phyloP scores from a whole-genome alignment of 2,797 vertebrate species.

The Picus viridis region DNA sequence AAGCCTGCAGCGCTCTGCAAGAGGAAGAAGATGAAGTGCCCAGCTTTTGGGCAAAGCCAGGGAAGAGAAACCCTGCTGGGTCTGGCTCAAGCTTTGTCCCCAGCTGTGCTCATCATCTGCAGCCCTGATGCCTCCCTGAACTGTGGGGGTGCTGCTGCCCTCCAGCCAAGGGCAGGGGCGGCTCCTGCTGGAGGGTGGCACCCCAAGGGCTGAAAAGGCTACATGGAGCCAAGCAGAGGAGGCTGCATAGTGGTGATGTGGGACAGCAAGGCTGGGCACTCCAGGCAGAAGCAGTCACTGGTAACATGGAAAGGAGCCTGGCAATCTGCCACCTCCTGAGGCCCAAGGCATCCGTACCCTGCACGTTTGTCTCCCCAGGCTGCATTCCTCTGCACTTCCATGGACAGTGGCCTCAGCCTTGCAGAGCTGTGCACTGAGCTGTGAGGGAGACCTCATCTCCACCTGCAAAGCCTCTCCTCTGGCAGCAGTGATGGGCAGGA shows the following conservation, averaged over 20 bases:
- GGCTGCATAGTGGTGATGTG: background rate
- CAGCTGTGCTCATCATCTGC: background rate
- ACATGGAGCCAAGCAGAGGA: background rate
- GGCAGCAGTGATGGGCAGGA: background rate
- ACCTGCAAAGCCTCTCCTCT: background rate
- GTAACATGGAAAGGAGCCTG: background rate
- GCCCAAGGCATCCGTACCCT: background rate
- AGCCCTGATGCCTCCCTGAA: background rate
- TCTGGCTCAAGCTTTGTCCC: background rate
- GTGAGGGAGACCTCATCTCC: background rate
- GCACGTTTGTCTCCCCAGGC: background rate
- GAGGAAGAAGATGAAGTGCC: background rate
- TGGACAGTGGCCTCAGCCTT: background rate
- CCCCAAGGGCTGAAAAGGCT: background rate
- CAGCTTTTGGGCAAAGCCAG: background rate
- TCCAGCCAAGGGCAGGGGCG: background rate
- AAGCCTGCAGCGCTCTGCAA: slow-evolving; percentile 88
- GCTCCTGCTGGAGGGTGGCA: background rate
- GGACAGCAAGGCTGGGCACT: background rate
- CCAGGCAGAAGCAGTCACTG: background rate
- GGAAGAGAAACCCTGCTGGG: background rate
- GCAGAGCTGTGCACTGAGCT: background rate
- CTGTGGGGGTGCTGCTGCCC: background rate
- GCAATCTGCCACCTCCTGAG: background rate
- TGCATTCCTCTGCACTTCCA: background rate